Percentiles rank a stretch among this genome's conserved stretches.
phyloP scores from a whole-genome alignment of 1,140 invertebrate species.

The Dinoponera quadriceps region DNA sequence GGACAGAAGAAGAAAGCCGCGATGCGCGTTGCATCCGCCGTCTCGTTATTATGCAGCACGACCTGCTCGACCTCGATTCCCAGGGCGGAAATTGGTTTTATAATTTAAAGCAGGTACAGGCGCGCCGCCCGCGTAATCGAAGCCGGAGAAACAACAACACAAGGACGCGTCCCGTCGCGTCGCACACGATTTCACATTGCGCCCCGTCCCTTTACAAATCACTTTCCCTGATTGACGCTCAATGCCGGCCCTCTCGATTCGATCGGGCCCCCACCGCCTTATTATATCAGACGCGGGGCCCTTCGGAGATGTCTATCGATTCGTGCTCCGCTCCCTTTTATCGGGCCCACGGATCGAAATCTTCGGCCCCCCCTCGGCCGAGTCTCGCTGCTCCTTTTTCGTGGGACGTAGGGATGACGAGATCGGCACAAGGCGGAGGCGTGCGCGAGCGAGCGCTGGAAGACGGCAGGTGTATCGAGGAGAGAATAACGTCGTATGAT shows the following conservation, averaged over 20 bases:
- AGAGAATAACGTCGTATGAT: conserved; percentile 62
- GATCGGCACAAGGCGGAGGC: conserved; percentile 35
- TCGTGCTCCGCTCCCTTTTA: conserved; percentile 47
- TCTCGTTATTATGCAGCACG: conserved; percentile 68
- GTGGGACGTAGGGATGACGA: conserved; percentile 53
- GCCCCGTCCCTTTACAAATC: conserved; percentile 75
- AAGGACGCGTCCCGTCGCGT: conserved; percentile 43
- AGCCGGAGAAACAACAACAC: conserved; percentile 32
- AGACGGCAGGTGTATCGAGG: conserved; percentile 69
- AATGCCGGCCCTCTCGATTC: conserved; percentile 71
- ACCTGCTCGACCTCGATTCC: conserved; percentile 63
- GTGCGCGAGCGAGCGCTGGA: conserved; percentile 40
- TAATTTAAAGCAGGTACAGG: conserved; percentile 72
- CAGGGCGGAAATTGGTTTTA: conserved; percentile 80
- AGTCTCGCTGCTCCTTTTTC: conserved; percentile 43
- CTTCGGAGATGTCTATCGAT: conserved; percentile 68
- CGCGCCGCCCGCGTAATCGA: conserved; percentile 60
- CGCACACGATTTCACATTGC: conserved; percentile 55
- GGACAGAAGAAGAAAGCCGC: conserved; percentile 63
- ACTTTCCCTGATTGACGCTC: conserved; percentile 81
- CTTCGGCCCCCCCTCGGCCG: not conserved
- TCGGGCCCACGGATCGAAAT: conserved; percentile 62
- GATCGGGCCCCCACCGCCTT: conserved; percentile 59
- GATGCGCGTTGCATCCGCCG: conserved; percentile 65
- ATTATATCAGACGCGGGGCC: conserved; percentile 60